A percentile compares a stretch with the other conserved stretches of the same genome.
Evolutionary conservation across 2,888 invertebrate species (phyloP).

Genomic region (Acrobasis consociella): DNA sequence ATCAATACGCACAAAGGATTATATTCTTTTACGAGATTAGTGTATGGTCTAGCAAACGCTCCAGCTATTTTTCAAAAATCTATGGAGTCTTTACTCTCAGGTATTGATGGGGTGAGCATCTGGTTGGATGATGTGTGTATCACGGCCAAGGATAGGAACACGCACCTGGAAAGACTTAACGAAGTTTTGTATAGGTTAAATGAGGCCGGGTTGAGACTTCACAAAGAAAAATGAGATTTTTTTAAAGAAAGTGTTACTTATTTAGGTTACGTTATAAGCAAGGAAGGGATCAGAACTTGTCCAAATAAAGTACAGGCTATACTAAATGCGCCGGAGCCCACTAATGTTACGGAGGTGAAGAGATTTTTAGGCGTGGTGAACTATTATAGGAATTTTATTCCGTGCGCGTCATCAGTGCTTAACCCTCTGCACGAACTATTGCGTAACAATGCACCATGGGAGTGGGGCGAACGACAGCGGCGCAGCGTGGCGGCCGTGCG

Average conservation of each 20-base stretch:
- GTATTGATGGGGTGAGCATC: slow-evolving; percentile 32
- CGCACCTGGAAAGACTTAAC: slow-evolving; percentile 25
- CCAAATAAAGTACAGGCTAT: slow-evolving; percentile 38
- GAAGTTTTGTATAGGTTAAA: slow-evolving; percentile 32
- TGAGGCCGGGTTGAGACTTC: slow-evolving; percentile 30
- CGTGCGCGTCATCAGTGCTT: slow-evolving; percentile 32
- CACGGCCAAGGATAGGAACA: slow-evolving; percentile 26
- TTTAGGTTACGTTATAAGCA: slow-evolving; percentile 34
- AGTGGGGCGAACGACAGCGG: not conserved
- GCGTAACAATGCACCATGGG: not conserved
- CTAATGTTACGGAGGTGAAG: slow-evolving; percentile 21
- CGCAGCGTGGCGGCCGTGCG: slow-evolving; percentile 1
- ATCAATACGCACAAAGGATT: slow-evolving; percentile 34
- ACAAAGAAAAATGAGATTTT: slow-evolving; percentile 27
- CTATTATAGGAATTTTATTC: slow-evolving; percentile 41
- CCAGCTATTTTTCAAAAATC: slow-evolving; percentile 35
- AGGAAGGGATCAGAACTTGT: slow-evolving; percentile 29
- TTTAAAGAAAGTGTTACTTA: slow-evolving; percentile 31
- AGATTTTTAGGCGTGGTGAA: slow-evolving; percentile 38
- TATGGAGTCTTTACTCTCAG: slow-evolving; percentile 35
- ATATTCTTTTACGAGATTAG: slow-evolving; percentile 33
- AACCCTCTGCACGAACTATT: slow-evolving; percentile 32
- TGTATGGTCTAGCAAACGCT: slow-evolving; percentile 32
- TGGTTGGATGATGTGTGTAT: slow-evolving; percentile 41
- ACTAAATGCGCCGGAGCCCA: slow-evolving; percentile 31